Evolutionary conservation across 2,888 invertebrate species (phyloP), one percentile per base, ranked within the genome.

Genomic region (Eulithis testata): DNA sequence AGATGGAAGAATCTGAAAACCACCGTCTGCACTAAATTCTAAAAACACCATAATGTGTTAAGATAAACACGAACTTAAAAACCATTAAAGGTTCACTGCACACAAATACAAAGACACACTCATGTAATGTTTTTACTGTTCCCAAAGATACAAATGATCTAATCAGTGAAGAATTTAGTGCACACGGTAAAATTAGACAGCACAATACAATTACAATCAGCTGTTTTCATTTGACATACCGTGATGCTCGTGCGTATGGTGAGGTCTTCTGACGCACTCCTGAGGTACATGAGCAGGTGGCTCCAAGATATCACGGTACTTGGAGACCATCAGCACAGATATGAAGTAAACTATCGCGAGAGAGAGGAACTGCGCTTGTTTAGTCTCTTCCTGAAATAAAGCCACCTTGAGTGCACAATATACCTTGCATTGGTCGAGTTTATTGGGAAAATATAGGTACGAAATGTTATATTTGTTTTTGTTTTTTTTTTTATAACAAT

Each of bases 271-370:
- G 70, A 82, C 67, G 81, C 89, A 88, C 73, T 88, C 91, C 1
- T 93, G 86, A 63, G 93, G 89, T 68, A 94, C 94, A 72, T 94
- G 95, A 27, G 77, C 74, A 0, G 97, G 98, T 64, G 99, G 99
- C 91, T 99, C 99, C 83, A 99, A 93, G 76, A 99, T 99, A 88
- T 99, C 99, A 57, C 99, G 96, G 93, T 99, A 99, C 88, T 99
- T 99, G 52, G 99, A 99, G 73, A 99, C 99, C 99, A 99, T 99
- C 85, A 99, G 94, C 76, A 99, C 99, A 40, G 99, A 99, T 82
- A 99, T 98, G 94, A 99, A 99, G 94, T 99, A 99, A 67, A 99
- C 99, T 86, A 99, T 99, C 73, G 99, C 99, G 82, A 99, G 94
- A 12, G 99, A 99, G 76, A 99, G 95, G 94, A 99, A 99, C 94